Evolutionary conservation across 1,140 invertebrate species (phyloP).

Genomic region (Drosophila dunni): DNA sequence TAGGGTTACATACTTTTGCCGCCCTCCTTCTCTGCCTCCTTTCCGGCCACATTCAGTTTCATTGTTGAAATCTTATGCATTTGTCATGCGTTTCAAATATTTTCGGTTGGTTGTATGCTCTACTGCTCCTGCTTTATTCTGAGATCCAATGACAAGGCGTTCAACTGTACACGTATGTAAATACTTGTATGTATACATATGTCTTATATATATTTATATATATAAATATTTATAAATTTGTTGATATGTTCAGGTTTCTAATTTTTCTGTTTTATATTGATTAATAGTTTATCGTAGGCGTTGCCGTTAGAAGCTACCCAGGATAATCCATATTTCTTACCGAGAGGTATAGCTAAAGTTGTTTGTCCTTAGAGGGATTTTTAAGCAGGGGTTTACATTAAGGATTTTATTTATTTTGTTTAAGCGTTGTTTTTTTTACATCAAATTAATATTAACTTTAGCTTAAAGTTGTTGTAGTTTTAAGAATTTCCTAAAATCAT

Average conservation of each 20-base stretch:
- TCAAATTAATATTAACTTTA: too few relatives aligned
- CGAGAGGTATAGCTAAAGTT: too few relatives aligned
- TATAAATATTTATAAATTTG: constrained; percentile 34
- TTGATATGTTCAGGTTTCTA: constrained; percentile 48
- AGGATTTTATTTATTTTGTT: too few relatives aligned
- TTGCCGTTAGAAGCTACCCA: constrained; percentile 64
- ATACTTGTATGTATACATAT: constrained; percentile 20
- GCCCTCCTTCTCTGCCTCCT: constrained; percentile 4
- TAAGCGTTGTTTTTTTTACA: too few relatives aligned
- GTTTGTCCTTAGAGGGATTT: too few relatives aligned
- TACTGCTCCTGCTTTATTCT: constrained; percentile 14
- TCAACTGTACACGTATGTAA: constrained; percentile 16
- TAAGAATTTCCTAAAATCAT: too few relatives aligned
- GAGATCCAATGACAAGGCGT: constrained; percentile 45
- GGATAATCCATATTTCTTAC: constrained; percentile 23
- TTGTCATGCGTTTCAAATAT: constrained; percentile 82
- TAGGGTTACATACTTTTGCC: constrained; percentile 64
- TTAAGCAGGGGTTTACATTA: too few relatives aligned
- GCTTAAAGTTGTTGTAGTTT: too few relatives aligned
- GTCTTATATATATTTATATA: constrained; percentile 32
- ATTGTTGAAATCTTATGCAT: constrained; percentile 82
- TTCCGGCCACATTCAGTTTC: constrained; percentile 22
- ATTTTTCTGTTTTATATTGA: constrained; percentile 69
- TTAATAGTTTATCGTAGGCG: constrained; percentile 70
- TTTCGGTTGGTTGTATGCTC: constrained; percentile 67